These are phyloP conservation scores for Conops quadrifasciatus DNA, from an alignment of 2,888 invertebrate genomes.

Conservation along the genomic window DNA sequence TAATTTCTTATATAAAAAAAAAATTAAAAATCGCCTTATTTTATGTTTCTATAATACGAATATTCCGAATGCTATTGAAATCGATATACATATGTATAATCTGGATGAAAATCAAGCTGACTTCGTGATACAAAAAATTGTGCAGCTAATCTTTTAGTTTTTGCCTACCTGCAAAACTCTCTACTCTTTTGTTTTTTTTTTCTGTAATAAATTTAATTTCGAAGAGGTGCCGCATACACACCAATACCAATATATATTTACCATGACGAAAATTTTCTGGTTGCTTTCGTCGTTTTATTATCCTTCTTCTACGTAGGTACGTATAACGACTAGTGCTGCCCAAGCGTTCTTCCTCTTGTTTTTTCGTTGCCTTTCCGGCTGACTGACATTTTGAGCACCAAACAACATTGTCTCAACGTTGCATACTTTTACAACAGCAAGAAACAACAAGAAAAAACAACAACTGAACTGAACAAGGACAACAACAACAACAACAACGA, in stretches of 20 bases:
- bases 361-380: conserved; percentile 1
- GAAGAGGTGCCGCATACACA: conserved; percentile 10
- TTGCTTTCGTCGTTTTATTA: conserved; percentile 9
- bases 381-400: conserved; percentile 6
- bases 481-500: too few species aligned
- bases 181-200: background rate
- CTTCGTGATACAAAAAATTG: too few species aligned
- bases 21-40: too few species aligned
- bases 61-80: too few species aligned
- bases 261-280: conserved; percentile 24
- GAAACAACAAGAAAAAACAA: too few species aligned
- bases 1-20: too few species aligned
- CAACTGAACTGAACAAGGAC: too few species aligned
- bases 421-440: background rate
- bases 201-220: conserved; percentile 22
- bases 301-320: background rate
- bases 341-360: background rate
- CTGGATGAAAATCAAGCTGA: too few species aligned
- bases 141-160: too few species aligned
- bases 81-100: too few species aligned
- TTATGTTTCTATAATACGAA: too few species aligned
- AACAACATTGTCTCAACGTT: conserved; percentile 8
- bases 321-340: background rate
- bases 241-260: background rate
- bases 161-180: too few species aligned